Percentiles rank a stretch among this genome's conserved stretches.
Evolutionary conservation across 2,113 vertebrate genomes (phyloP).

Genomic region (Spea bombifrons): DNA sequence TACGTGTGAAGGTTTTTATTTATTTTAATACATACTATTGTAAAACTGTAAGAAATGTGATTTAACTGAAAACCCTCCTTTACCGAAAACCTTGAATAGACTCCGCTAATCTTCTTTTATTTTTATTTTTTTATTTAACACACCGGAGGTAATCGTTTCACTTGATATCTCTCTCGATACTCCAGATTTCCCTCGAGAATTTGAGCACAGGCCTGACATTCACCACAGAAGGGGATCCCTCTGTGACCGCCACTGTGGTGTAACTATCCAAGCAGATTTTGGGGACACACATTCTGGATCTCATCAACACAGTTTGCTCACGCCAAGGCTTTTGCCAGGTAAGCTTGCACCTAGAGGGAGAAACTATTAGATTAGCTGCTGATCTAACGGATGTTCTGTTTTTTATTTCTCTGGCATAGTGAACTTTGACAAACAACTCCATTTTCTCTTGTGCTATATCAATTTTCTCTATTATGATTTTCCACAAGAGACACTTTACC

Average conservation of each 20-base stretch:
- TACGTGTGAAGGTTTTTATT: no score
- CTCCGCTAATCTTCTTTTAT: neutral
- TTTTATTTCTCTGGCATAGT: no score
- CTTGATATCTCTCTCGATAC: neutral
- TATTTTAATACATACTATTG: no score
- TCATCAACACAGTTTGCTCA: slow-evolving; percentile 50
- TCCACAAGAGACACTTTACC: no score
- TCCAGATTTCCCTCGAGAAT: slow-evolving; percentile 58
- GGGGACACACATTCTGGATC: slow-evolving; percentile 54
- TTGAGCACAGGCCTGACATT: slow-evolving; percentile 31
- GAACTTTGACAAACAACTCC: no score
- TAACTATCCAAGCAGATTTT: slow-evolving; percentile 53
- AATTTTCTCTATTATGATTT: no score
- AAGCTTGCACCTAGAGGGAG: slow-evolving; percentile 8
- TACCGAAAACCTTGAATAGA: no score
- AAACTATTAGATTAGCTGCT: no score
- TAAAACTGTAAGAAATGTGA: no score
- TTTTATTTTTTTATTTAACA: neutral
- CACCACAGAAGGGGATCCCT: slow-evolving; percentile 55
- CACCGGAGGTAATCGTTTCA: neutral
- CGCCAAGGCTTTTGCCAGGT: slow-evolving; percentile 55
- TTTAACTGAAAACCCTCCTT: no score
- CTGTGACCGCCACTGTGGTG: slow-evolving; percentile 55
- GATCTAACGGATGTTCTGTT: no score
- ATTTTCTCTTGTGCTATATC: no score